phyloP scores from a whole-genome alignment of 2,113 vertebrate genomes.

The Zosterops lateralis region DNA sequence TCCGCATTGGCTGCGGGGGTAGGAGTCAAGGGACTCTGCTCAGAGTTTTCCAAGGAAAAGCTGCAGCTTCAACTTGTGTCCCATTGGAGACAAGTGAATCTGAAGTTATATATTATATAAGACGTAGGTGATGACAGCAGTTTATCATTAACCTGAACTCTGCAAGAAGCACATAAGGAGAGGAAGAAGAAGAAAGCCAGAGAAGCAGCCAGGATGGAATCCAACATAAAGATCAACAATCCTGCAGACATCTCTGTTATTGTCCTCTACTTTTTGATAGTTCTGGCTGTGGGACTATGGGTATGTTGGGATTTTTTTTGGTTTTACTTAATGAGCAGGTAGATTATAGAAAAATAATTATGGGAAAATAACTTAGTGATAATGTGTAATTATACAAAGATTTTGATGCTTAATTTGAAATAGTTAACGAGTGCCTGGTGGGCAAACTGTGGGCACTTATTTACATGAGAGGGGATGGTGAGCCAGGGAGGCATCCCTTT shows the following conservation, averaged over 20 bases:
- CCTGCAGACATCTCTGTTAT: slow-evolving; percentile 91
- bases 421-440: background rate
- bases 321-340: background rate
- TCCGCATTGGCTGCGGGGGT: no score
- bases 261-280: slow-evolving; percentile 89
- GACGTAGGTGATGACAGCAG: background rate
- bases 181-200: background rate
- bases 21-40: no score
- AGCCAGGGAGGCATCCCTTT: background rate
- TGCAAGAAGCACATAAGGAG: slow-evolving; percentile 56
- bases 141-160: slow-evolving; percentile 75
- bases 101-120: slow-evolving; percentile 60
- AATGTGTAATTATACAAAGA: background rate
- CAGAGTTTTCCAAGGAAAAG: background rate
- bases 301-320: slow-evolving; percentile 74
- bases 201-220: slow-evolving; percentile 14
- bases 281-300: slow-evolving; percentile 91
- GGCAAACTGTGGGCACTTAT: background rate
- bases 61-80: slow-evolving; percentile 14
- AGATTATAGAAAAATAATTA: background rate
- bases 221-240: slow-evolving; percentile 77
- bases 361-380: background rate
- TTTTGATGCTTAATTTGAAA: background rate
- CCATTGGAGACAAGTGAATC: slow-evolving; percentile 38
- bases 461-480: background rate